Conservation (phyloP, 2,113 vertebrate species). For the Strigops habroptila region DNA sequence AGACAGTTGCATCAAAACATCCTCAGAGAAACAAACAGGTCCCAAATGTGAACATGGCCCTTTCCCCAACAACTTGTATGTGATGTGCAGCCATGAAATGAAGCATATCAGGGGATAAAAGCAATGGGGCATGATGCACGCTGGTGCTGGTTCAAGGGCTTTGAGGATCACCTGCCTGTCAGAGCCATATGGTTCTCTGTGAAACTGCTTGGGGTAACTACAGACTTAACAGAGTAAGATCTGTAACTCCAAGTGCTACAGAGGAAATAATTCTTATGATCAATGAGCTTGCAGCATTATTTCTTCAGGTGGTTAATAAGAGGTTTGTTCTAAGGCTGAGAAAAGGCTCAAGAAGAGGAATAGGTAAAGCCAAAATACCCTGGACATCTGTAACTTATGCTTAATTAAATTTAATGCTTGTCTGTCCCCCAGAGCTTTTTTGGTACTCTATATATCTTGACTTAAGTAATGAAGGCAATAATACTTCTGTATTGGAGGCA, state of each 20-base stretch:
- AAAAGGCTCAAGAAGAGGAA: background rate
- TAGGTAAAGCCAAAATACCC: background rate
- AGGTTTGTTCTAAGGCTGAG: background rate
- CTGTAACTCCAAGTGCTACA: background rate
- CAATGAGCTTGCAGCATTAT: fast-evolving
- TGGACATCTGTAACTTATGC: background rate
- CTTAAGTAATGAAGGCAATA: background rate
- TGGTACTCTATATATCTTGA: background rate
- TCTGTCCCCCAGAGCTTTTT: background rate
- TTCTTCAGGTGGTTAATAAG: background rate
- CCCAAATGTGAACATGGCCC: background rate
- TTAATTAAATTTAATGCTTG: background rate
- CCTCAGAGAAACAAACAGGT: conserved; percentile 12
- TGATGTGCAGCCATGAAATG: background rate
- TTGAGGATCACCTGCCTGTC: background rate
- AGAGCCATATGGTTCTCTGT: fast-evolving
- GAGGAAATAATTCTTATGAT: background rate
- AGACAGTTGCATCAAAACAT: conserved; percentile 3
- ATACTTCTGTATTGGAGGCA: background rate
- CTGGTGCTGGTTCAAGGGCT: background rate
- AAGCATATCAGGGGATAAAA: background rate
- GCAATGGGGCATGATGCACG: background rate
- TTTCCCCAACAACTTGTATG: background rate
- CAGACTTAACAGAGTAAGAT: background rate
- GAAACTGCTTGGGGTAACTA: background rate